Evolutionary conservation across 2,888 invertebrate genomes (phyloP), one percentile per base, ranked within the genome.

Genomic region (Philereme transversata): DNA sequence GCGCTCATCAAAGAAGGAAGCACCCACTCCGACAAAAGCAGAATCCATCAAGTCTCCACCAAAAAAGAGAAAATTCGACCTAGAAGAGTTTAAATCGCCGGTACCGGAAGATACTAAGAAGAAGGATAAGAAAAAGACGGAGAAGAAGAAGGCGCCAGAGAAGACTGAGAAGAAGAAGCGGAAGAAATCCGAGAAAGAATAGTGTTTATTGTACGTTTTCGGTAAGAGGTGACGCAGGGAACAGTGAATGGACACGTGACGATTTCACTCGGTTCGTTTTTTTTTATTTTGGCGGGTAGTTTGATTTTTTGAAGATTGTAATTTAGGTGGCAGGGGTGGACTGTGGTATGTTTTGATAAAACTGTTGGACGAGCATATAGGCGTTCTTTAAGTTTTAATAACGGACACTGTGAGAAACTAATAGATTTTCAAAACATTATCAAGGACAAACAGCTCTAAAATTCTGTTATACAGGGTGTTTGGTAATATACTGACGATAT

Each of bases 111-210:
- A 76, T 52, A 76, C 74, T 51, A 70, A 71, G 58, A 81, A 80
- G 38, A 59, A 54, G 47, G 44, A 47, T 8, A 41, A 47, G 34
- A 79, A 83, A 34, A 72, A 77, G 46, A 75, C 78, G 53, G 71
- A 81, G 63, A 81, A 81, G 62, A 80, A 84, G 72, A 79, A 79
- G 69, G 55, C 60, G 38, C 56, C 72, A 4, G 76, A 77, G 62
- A 69, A 77, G 69, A 67, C 70, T 46, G 77, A 76, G 67, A 76
- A 75, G 75, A 65, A 70, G 64, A 77, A 73, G 53, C 72, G 76
- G 69, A 93, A 83, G 84, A 90, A 85, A 76, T 83, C 83, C 0
- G 90, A 88, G 75, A 92, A 89, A 62, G 90, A 90, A 74, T 90
- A 91, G 91, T 90, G 90, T 86, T 88, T 89, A 67, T 73, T 84